Base-by-base conservation (phyloP, 2,797 vertebrate species). In the Buphagus erythrorhynchus region DNA sequence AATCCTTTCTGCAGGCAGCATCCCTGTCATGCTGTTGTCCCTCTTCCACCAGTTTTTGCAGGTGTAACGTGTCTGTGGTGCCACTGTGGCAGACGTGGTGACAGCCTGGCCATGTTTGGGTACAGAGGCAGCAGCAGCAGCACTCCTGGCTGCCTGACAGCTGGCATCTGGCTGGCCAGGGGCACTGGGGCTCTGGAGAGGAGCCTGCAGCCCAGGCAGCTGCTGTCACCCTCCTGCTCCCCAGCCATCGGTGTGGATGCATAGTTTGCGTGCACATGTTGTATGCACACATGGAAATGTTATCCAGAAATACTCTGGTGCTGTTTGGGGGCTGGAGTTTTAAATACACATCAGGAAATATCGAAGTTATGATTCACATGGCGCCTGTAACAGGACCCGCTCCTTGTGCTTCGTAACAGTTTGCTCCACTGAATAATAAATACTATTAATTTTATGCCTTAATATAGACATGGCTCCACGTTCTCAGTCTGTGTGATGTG, bases 331-430 rank as follows among this genome's bases (percentile, higher is more conserved):
- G 81, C 65, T 55, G 71, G 66, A 75, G 90, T 94, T 95, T 91
- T 96, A 96, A 95, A 93, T 95, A 91, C 86, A 77, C 86, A 84
- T 84, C 91, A 96, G 95, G 96, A 97, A 96, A 97, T 96, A 91
- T 95, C 93, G 20, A 33, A 96, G 91, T 84, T 69, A 79, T 93
- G 82, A 95, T 94, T 94, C 92, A 90, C 75, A 20, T 65, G 90
- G 65, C 67, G 65, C 93, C 82, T 88, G 84, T 86, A 90, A 96
- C 62, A 33, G 80, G 86, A 94, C 63, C 86, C 42, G 2, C 57
- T 95, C 75, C 81, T 71, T 55, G 61, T 5, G 40, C 81, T 93
- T 91, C 48, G 2, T 84, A 86, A 69, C 81, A 84, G 90, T 80
- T 93, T 81, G 57, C 86, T 93, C 85, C 80, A 31, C 67, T 94